A percentile compares a stretch with the other conserved stretches of the same genome.
Evolutionary conservation across 2,797 vertebrate species (phyloP).

Genomic region (Epinephelus coioides): DNA sequence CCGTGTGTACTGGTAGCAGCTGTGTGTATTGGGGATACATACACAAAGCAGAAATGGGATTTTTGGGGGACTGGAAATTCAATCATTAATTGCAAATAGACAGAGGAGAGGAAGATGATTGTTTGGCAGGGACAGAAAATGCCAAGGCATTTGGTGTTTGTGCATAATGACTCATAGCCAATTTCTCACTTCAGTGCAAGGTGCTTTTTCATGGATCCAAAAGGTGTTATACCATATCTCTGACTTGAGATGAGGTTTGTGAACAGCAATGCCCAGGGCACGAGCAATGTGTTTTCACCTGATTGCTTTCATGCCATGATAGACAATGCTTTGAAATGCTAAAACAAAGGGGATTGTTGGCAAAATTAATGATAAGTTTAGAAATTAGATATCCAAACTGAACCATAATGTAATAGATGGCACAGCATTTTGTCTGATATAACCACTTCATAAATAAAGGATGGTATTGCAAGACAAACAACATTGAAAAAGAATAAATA

Average conservation of each 20-base stretch:
- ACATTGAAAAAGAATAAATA: neutral
- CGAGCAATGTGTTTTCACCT: slow-evolving; percentile 74
- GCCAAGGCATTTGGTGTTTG: slow-evolving; percentile 81
- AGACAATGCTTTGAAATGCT: slow-evolving; percentile 68
- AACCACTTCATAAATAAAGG: slow-evolving; percentile 21
- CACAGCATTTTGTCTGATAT: slow-evolving; percentile 26
- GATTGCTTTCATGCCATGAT: slow-evolving; percentile 74
- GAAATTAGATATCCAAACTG: slow-evolving; percentile 48
- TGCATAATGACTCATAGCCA: slow-evolving; percentile 85
- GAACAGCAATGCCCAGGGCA: slow-evolving; percentile 71
- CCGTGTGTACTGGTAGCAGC: slow-evolving; percentile 78
- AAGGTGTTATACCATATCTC: slow-evolving; percentile 78
- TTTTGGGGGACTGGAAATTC: slow-evolving; percentile 80
- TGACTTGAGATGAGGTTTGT: slow-evolving; percentile 76
- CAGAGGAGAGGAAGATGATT: slow-evolving; percentile 82
- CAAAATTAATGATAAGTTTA: slow-evolving; percentile 49
- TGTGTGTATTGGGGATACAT: slow-evolving; percentile 83
- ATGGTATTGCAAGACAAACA: neutral
- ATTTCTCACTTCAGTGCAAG: slow-evolving; percentile 82
- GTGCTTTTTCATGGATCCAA: slow-evolving; percentile 81
- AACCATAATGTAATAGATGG: slow-evolving; percentile 30
- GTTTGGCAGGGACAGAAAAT: slow-evolving; percentile 82
- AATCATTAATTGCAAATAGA: slow-evolving; percentile 88
- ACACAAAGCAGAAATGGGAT: slow-evolving; percentile 83
- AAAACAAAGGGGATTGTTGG: slow-evolving; percentile 47